These are phyloP conservation scores for Erpetoichthys calabaricus DNA, from an alignment of 2,797 vertebrate genomes.

Conservation along the genomic window DNA sequence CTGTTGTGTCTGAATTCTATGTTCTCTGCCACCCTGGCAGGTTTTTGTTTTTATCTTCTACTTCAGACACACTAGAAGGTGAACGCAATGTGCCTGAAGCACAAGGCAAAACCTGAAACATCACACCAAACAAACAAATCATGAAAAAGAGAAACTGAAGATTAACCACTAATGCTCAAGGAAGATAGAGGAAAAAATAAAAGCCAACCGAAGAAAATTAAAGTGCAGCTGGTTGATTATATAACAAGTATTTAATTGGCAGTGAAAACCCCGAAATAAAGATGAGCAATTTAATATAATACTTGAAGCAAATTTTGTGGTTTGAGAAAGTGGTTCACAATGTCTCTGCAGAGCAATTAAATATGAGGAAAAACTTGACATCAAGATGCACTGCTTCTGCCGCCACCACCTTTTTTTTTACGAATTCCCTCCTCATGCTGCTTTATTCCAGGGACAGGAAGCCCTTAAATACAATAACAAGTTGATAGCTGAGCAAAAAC, in stretches of 20 bases:
- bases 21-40: too few species aligned
- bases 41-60: too few species aligned
- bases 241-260: constrained; percentile 10
- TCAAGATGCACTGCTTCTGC: neutral
- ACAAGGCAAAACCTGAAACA: too few species aligned
- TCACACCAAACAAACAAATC: too few species aligned
- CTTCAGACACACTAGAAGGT: too few species aligned
- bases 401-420: too few species aligned
- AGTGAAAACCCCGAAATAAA: constrained; percentile 14
- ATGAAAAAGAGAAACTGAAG: too few species aligned
- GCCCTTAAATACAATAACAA: constrained; percentile 19
- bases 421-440: neutral
- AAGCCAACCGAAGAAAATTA: constrained; percentile 15
- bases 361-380: constrained; percentile 16
- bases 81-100: too few species aligned
- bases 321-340: constrained; percentile 14
- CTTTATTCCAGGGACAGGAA: constrained; percentile 15
- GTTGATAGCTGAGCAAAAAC: constrained; percentile 23
- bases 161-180: too few species aligned
- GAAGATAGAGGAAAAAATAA: constrained; percentile 5
- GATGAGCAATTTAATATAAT: constrained; percentile 14
- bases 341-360: constrained; percentile 14
- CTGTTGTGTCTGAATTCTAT: too few species aligned
- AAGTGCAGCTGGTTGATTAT: constrained; percentile 2
- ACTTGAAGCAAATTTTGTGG: constrained; percentile 13